Evolutionary conservation across 1,140 invertebrate genomes (phyloP), one percentile per base, ranked within the genome.

Genomic region (Hyphantria cunea): DNA sequence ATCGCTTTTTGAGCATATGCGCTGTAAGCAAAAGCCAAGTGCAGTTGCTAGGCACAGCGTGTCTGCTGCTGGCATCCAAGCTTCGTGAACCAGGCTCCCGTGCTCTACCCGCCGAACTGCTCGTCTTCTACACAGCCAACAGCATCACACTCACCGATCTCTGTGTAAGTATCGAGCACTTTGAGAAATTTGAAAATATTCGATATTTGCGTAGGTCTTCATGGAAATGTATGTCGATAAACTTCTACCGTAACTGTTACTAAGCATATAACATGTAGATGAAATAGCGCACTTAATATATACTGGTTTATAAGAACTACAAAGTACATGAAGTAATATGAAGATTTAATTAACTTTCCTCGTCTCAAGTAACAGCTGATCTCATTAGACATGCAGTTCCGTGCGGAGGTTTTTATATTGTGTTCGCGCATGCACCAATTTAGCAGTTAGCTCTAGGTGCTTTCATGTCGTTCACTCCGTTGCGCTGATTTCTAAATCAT

Each of bases 71-170:
- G 52, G 96, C 97, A 2, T 98, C 97, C 12, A 99, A 99, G 92
- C 91, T 99, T 13, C 94, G 96, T 50, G 96, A 98, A 84, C 94
- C 96, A 0, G 91, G 89, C 64, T 91, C 91, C 44, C 92, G 92
- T 54, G 95, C 96, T 1, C 89, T 99, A 3, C 93, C 95, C 7
- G 95, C 96, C 0, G 94, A 97, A 53, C 92, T 94, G 37, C 92
- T 99, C 37, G 95, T 97, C 66, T 95, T 95, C 87, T 98, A 98
- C 90, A 98, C 97, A 7, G 98, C 98, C 80, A 95, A 97, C 87
- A 98, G 97, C 80, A 95, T 98, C 84, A 95, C 94, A 41, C 90
- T 95, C 59, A 91, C 95, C 52, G 96, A 98, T 74, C 92, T 99
- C 58, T 95, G 95, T 93, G 97, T 98, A 92, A 95, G 95, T 95